Base-by-base conservation (phyloP, 2,888 invertebrate genomes). In the Ephialtes manifestator region DNA sequence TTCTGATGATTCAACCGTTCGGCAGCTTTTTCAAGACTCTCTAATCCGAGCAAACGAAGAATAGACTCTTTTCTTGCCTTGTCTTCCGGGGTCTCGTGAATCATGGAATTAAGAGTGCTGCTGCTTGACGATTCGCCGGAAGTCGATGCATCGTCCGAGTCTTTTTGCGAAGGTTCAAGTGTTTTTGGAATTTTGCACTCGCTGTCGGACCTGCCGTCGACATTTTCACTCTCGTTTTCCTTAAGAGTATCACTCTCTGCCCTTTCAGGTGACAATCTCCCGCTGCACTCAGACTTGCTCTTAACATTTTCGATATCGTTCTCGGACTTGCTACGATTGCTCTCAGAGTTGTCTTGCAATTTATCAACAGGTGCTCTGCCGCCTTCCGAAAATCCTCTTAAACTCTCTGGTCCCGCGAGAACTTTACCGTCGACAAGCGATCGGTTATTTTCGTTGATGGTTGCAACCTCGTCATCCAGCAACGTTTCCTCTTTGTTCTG, bases 31-130 rank as follows among this genome's bases (percentile, higher is more conserved):
- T 97, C 96, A 89, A 97, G 95, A 0, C 97, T 97, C 46, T 97
- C 95, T 65, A 98, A 92, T 0, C 98, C 98, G 46, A 98, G 94
- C 8, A 97, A 96, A 90, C 97, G 95, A 2, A 98, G 93, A 63
- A 97, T 96, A 70, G 96, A 96, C 89, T 97, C 97, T 90, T 98
- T 97, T 58, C 96, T 95, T 65, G 95, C 96, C 81, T 96, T 95
- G 83, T 96, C 95, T 87, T 96, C 96, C 0, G 96, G 96, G 0
- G 96, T 95, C 88, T 96, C 94, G 13, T 91, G 60, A 15, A 92
- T 90, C 78, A 93, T 93, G 0, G 90, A 85, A 65, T 90, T 89
- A 13, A 89, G 86, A n/a, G 90, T 86, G 4, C 91, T 87, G 60
- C 92, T 92, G 35, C 91, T 92, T 3, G 91, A 92, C 2, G 93